These are phyloP conservation scores for Sebastes fasciatus DNA, from an alignment of 2,113 vertebrate genomes.

Conservation along the genomic window DNA sequence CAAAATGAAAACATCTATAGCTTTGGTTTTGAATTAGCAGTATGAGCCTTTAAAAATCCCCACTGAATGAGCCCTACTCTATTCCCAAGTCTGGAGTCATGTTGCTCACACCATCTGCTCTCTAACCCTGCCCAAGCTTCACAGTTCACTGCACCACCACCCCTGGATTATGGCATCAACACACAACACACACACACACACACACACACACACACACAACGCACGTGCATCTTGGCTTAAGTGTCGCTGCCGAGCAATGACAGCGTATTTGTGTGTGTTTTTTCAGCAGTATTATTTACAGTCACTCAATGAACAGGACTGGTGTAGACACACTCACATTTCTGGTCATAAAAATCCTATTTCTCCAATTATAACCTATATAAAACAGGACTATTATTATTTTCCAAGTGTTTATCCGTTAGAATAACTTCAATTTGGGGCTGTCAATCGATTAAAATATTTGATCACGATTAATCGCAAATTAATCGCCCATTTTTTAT, in stretches of 20 bases:
- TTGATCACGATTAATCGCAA: no score
- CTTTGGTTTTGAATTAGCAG: slow-evolving; percentile 26
- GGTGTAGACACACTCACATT: not conserved
- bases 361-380: not conserved
- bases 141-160: slow-evolving; percentile 54
- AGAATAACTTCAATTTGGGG: no score
- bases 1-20: not conserved
- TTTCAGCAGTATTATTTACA: not conserved
- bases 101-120: slow-evolving; percentile 72
- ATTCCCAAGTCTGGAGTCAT: slow-evolving; percentile 49
- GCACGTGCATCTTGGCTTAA: slow-evolving; percentile 11
- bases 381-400: no score
- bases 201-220: slow-evolving; percentile 14
- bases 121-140: slow-evolving; percentile 38
- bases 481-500: no score
- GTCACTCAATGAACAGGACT: not conserved
- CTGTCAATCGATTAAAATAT: no score
- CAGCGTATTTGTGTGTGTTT: slow-evolving; percentile 24
- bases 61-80: slow-evolving; percentile 2
- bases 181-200: slow-evolving; percentile 10
- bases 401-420: no score
- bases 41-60: slow-evolving; percentile 30
- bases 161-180: slow-evolving; percentile 65
- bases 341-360: not conserved
- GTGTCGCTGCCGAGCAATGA: slow-evolving; percentile 49